Evolutionary conservation across 2,797 vertebrate genomes (phyloP).

Genomic region (Myripristis jacobus): DNA sequence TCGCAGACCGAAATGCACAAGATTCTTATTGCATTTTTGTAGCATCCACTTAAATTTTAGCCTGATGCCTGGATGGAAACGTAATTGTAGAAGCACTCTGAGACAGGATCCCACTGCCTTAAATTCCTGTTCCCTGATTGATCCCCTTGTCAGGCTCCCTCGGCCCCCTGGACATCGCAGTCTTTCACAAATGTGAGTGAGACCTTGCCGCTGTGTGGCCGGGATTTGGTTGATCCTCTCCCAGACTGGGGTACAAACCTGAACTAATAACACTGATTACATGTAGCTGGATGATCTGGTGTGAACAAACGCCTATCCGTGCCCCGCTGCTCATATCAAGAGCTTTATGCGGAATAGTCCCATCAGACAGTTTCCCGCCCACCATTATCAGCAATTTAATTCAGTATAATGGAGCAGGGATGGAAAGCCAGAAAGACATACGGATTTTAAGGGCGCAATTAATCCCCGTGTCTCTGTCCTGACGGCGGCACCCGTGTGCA

Average conservation of each 20-base stretch:
- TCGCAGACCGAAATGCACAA: not conserved
- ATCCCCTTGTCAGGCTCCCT: constrained; percentile 12
- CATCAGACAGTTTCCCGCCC: constrained; percentile 19
- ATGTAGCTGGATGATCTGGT: constrained; percentile 54
- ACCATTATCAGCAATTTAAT: constrained; percentile 35
- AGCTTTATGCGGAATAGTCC: constrained; percentile 37
- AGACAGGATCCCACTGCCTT: not conserved
- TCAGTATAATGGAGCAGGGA: constrained; percentile 49
- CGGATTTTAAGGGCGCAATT: constrained; percentile 24
- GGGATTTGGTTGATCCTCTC: constrained; percentile 49
- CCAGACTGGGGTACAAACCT: constrained; percentile 29
- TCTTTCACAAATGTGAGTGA: constrained; percentile 48
- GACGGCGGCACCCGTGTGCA: constrained; percentile 23
- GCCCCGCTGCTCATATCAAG: constrained; percentile 52
- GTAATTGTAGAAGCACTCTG: constrained; percentile 10
- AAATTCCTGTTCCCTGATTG: constrained; percentile 16
- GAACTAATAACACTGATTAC: constrained; percentile 67
- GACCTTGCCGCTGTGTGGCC: not conserved
- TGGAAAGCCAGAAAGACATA: constrained; percentile 12
- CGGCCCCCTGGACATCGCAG: not conserved
- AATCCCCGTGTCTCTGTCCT: constrained; percentile 37
- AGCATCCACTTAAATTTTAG: constrained; percentile 19
- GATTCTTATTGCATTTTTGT: constrained; percentile 12
- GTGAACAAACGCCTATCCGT: constrained; percentile 42
- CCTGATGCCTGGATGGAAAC: constrained; percentile 9